A percentile compares a stretch with the other conserved stretches of the same genome.
Conservation (phyloP, 2,113 vertebrate species). For the Epinephelus cyanopodus region DNA sequence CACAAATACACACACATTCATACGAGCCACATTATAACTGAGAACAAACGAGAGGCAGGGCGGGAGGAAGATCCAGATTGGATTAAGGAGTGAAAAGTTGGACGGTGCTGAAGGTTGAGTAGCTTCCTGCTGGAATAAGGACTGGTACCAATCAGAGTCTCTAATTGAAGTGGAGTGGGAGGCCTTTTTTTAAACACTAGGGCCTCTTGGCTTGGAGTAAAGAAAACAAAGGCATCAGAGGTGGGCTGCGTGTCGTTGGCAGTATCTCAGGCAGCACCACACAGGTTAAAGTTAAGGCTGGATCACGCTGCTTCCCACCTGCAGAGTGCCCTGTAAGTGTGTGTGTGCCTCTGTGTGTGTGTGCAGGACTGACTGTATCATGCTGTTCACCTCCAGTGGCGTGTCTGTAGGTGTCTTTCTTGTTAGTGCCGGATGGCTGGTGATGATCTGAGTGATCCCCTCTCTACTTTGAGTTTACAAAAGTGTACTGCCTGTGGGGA, state of each 20-base stretch:
- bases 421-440: conserved; percentile 71
- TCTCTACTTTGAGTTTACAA: conserved; percentile 53
- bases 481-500: conserved; percentile 36
- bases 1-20: conserved; percentile 29
- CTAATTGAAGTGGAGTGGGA: conserved; percentile 69
- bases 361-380: conserved; percentile 62
- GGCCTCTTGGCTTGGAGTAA: conserved; percentile 33
- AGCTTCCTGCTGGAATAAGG: conserved; percentile 64
- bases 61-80: conserved; percentile 47
- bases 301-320: conserved; percentile 59
- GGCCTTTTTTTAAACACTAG: conserved; percentile 47
- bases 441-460: conserved; percentile 71
- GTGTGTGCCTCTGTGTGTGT: conserved; percentile 40
- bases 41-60: conserved; percentile 50
- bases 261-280: conserved; percentile 33
- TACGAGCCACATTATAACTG: conserved; percentile 28
- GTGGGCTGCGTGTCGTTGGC: conserved; percentile 53
- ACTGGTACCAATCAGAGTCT: conserved; percentile 64
- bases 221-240: conserved; percentile 50
- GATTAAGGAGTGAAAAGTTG: conserved; percentile 65
- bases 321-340: conserved; percentile 46
- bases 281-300: conserved; percentile 53
- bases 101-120: conserved; percentile 62
- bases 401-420: conserved; percentile 73
- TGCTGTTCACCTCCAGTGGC: conserved; percentile 75